Base-by-base conservation (phyloP, 1,140 invertebrate species). In the Trichonephila clavipes region DNA sequence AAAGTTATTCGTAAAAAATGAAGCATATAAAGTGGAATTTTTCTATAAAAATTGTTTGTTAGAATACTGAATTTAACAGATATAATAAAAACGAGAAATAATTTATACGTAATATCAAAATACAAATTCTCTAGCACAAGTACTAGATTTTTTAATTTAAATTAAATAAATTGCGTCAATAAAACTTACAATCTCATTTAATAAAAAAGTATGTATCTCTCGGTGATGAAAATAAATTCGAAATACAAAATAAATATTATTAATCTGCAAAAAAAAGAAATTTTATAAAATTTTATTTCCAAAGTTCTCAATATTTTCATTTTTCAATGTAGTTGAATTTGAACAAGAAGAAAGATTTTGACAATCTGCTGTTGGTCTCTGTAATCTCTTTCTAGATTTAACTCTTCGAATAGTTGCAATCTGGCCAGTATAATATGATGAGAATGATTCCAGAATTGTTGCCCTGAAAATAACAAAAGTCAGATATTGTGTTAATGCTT, bases 381-480 rank as follows among this genome's bases (percentile, higher is more conserved):
- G 4, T 24, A 59, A n/a, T 85, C 10, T 28, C 66, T 93, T 93
- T 61, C 34, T 86, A 7, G 24, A 6, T 82, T 88, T 90, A 12
- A 77, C 28, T 2, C 59, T 59, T n/a, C 66, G 72, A 10, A 92
- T 28, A 19, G 86, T 81, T 4, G 90, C 90, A 83, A 94, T 51
- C 5, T 90, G 77, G 4, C 82, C 83, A 86, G 21, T 86, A 19
- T 94, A 94, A 85, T 94, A 94, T 4, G 69, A 34, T 19, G 81
- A 89, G 44, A 94, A 94, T 14, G 92, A 90, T 64, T 90, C 86
- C 61, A 94, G 58, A 44, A 94, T 81, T 12, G 94, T 94, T 59
- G 88, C 94, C 62, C 94, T 94, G 58, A n/a, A 64, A 59, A 87
- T 19, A 72, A 58, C 21, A 83, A 44, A 62, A 2, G 18, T 40